Evolutionary conservation across 2,797 vertebrate species (phyloP), one percentile per base, ranked within the genome.

Genomic region (Pseudochaenichthys georgianus): DNA sequence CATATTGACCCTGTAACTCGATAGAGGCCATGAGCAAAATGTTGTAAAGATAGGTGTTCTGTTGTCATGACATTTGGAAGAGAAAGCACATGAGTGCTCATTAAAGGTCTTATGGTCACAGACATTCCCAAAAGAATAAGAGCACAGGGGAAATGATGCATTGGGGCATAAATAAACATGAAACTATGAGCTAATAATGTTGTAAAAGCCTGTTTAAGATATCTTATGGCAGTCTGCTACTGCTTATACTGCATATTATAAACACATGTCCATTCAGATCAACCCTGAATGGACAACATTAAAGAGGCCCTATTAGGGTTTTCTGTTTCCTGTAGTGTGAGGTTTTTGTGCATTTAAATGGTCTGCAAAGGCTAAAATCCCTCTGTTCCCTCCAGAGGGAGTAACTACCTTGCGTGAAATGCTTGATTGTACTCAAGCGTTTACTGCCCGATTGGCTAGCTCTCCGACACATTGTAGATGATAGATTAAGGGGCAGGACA

Each of bases 1-100:
- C 48, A 51, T 89, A 92, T 89, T 92, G 93, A 92, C 84, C 90
- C 72, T 58, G 84, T 90, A 93, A 92, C 81, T 85, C 57, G 64
- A 93, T 91, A 74, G 66, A 84, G 84, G 82, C 82, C 64, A 61
- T 17, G 59, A 75, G 87, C 15, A 83, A 88, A 91, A 90, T 90
- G 70, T 69, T 87, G 90, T 87, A 90, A 87, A 89, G 90, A 92
- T 77, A 87, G 82, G 90, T 84, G 90, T 77, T 71, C 73, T 79
- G 87, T 92, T 92, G 90, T 92, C 93, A 92, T 88, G 87, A 81
- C 87, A 85, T 78, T 80, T 71, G 71, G 63, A 80, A 65, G 84
- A 78, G 82, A 89, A 91, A 87, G 81, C 81, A 75, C 72, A 87
- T 3, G 60, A 73, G 69, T 60, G 72, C 73, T 87, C 84, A 87